Evolutionary conservation across 2,888 invertebrate genomes (phyloP).

Genomic region (Pollenia labialis): DNA sequence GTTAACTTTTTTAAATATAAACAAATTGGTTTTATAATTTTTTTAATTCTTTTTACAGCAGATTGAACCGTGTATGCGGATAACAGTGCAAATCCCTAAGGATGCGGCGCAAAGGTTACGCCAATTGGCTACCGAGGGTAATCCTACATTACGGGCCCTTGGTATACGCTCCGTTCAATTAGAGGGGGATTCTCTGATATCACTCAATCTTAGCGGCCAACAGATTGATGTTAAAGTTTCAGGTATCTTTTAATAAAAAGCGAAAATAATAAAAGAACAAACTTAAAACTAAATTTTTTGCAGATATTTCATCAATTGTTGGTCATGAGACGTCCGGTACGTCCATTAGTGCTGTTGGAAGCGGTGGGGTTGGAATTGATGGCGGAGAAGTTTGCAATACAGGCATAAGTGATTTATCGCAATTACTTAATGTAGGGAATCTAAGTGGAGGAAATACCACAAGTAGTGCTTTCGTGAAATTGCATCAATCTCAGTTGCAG

Average conservation of each 20-base stretch:
- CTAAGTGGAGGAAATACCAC: conserved; percentile 33
- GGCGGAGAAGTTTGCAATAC: conserved; percentile 51
- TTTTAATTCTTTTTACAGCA: conserved; percentile 75
- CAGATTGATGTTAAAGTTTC: conserved; percentile 87
- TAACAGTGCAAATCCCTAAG: conserved; percentile 98
- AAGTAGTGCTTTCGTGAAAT: conserved; percentile 69
- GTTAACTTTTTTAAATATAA: no score
- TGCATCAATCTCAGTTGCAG: conserved; percentile 64
- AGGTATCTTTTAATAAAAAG: conserved; percentile 74
- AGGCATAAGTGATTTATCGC: conserved; percentile 77
- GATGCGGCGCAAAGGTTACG: conserved; percentile 96
- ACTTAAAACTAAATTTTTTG: conserved; percentile 28
- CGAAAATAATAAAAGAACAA: conserved; percentile 3
- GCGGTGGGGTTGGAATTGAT: conserved; percentile 32
- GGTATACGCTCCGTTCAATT: conserved; percentile 98
- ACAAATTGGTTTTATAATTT: neutral
- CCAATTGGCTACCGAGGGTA: conserved; percentile 95
- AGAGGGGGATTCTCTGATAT: conserved; percentile 93
- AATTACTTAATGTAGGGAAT: conserved; percentile 72
- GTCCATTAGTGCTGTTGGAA: conserved; percentile 74
- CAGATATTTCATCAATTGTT: conserved; percentile 79
- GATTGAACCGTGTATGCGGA: conserved; percentile 97
- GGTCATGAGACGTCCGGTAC: conserved; percentile 80
- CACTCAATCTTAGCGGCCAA: conserved; percentile 89
- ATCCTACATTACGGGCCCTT: conserved; percentile 93